Conservation (phyloP, 92 coral and sea anemone genomes). For the Palythoa grandiflora region DNA sequence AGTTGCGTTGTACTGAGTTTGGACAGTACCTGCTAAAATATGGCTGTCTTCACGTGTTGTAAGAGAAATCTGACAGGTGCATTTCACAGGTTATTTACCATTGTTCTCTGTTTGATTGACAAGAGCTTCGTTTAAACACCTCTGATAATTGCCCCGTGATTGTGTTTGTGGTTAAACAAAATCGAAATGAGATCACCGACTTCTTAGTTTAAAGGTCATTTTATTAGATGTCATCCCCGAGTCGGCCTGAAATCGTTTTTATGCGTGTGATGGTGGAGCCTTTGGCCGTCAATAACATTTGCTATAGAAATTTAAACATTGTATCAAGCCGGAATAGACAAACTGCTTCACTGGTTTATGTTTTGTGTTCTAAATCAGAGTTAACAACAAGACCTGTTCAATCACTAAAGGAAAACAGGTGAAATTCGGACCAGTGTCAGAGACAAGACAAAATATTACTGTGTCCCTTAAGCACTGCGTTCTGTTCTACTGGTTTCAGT, state of each 20-base stretch:
- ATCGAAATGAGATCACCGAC: conserved; percentile 22
- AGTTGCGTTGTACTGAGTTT: neutral
- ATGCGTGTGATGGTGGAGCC: neutral
- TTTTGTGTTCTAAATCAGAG: neutral
- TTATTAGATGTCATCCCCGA: neutral
- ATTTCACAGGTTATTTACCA: neutral
- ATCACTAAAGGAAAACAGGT: neutral
- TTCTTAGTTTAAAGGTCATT: neutral
- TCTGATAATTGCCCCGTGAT: conserved; percentile 19
- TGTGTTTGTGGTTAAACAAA: conserved; percentile 2
- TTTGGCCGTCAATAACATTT: neutral
- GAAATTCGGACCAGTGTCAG: neutral
- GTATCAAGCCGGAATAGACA: neutral
- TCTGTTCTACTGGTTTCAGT: neutral
- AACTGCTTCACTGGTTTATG: neutral
- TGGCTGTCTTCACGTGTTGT: neutral
- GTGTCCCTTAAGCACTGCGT: neutral
- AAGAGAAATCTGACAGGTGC: conserved; percentile 10
- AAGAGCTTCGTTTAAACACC: neutral
- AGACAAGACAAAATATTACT: neutral
- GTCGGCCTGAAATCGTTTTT: neutral
- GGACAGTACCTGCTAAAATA: conserved; percentile 8
- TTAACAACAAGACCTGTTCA: conserved; percentile 2
- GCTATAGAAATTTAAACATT: neutral
- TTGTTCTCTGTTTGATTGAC: conserved; percentile 10